Evolutionary conservation across 2,888 invertebrate species (phyloP).

Genomic region (Oxyteleia sp.): DNA sequence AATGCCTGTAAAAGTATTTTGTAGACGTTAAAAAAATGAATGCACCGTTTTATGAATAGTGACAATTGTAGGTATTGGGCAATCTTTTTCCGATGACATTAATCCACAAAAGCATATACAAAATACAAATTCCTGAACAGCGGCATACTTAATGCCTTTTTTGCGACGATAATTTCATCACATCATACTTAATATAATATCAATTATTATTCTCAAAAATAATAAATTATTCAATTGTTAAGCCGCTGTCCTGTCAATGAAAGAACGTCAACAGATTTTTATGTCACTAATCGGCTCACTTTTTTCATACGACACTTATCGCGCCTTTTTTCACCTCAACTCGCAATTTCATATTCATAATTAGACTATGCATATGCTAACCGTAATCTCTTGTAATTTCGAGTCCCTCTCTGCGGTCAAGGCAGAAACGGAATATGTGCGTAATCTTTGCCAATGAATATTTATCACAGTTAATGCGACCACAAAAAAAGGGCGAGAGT

Average conservation of each 20-base stretch:
- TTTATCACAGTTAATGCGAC: slow-evolving; percentile 43
- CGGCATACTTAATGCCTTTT: slow-evolving; percentile 18
- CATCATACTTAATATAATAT: slow-evolving; percentile 29
- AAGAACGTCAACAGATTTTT: slow-evolving; percentile 44
- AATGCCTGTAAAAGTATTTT: no score
- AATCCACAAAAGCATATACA: neutral
- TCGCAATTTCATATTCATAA: slow-evolving; percentile 60
- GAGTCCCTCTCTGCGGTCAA: slow-evolving; percentile 35
- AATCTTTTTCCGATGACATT: no score
- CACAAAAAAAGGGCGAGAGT: no score
- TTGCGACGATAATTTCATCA: slow-evolving; percentile 30
- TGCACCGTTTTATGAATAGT: no score
- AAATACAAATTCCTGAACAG: neutral
- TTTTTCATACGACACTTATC: slow-evolving; percentile 45
- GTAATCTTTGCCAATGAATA: slow-evolving; percentile 61
- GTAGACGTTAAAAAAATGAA: no score
- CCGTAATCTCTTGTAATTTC: slow-evolving; percentile 63
- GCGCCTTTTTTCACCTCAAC: slow-evolving; percentile 31
- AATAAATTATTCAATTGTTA: slow-evolving; percentile 61
- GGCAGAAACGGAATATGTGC: slow-evolving; percentile 46
- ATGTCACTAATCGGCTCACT: slow-evolving; percentile 48
- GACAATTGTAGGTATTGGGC: no score
- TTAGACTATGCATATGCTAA: slow-evolving; percentile 54
- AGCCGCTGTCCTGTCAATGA: slow-evolving; percentile 46
- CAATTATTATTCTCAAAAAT: slow-evolving; percentile 42